Evolutionary conservation across 2,888 invertebrate genomes (phyloP), one percentile per base, ranked within the genome.

Genomic region (Chaetogeoica ovagalla): DNA sequence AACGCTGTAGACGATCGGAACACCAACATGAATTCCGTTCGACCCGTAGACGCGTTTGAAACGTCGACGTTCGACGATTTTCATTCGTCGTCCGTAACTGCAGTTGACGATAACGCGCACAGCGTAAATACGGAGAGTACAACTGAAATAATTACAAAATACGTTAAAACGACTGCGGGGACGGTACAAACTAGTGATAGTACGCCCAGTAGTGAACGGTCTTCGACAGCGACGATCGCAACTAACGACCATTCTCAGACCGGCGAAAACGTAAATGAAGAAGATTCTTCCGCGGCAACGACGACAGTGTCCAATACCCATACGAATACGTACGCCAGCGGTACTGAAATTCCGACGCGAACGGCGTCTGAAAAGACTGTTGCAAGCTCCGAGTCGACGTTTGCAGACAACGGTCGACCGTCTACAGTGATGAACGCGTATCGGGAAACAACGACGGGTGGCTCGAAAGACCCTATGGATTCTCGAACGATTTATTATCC

Each of bases 401-500:
- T 19, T 55, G 19, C 9, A 13, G 52, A 19, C 19, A 13, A 48
- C 13, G 11, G 6, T 48, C 48, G 48, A 48, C 19, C 55, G 8
- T 19, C 19, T 6, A 19, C 19, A 1, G 30, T 4, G 30, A 55
- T 19, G 11, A 55, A 15, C 17, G 52, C 5, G 17, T 19, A 63
- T 52, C n/a, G 4, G 21, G 62, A 62, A 63, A 3, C 30, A 15
- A 73, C 74, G 19, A 74, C 65, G 2, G 57, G 57, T 23, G 9
- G 19, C 55, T 66, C 13, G 13, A 57, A 39, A 11, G 65, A 74
- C 21, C 1, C 55, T 17, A 57, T 57, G 23, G 11, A 66, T 43
- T 57, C 57, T 13, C 21, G 75, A 43, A 75, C 75, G 37, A 17
- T 74, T 4, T 30, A 30, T 55, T 55, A 74, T 65, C 17, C 6